Evolutionary conservation across 1,140 invertebrate genomes (phyloP), one percentile per base, ranked within the genome.

Genomic region (Pachypsylla venusta): DNA sequence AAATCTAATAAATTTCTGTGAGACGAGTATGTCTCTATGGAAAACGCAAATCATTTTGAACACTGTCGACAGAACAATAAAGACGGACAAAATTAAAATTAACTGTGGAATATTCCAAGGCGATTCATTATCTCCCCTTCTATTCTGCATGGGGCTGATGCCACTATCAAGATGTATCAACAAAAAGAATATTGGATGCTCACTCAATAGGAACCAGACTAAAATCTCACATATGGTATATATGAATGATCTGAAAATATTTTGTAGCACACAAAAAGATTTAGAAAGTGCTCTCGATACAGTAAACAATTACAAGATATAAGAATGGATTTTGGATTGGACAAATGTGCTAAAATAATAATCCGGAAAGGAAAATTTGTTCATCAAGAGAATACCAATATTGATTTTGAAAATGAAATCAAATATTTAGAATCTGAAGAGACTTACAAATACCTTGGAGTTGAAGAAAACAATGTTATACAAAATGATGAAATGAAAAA

Each of bases 41-140:
- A 4, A 12, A 12, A 55, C 54, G n/a, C 2, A 4, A 2, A 5
- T 55, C 19, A 24, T 4, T 3, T 7, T 55, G 2, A 55, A n/a
- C n/a, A 7, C 22, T 22, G 57, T 27, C 20, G 53, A 54, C 12
- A 7, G 5, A n/a, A 12, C 54, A 22, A n/a, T 55, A 55, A n/a
- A 5, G 24, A 55, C 28, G 7, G n/a, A 53, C 5, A 4, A 53
- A 7, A 40, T 22, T 1, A 14, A 27, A 13, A 60, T 53, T 14
- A 48, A 13, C 20, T 30, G 61, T 30, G 61, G 55, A 13, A 57
- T 63, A 1, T 62, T 62, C 40, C 60, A 63, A 42, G 62, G 61
- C 2, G 61, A 62, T 30, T 27, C 53, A 19, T 40, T 59, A 14
- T 58, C 40, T 53, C 39, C 62, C 2, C 25, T 63, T 3, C 61